These are phyloP conservation scores for Mythimna lalbum DNA, from an alignment of 2,888 invertebrate species.

Conservation along the genomic window DNA sequence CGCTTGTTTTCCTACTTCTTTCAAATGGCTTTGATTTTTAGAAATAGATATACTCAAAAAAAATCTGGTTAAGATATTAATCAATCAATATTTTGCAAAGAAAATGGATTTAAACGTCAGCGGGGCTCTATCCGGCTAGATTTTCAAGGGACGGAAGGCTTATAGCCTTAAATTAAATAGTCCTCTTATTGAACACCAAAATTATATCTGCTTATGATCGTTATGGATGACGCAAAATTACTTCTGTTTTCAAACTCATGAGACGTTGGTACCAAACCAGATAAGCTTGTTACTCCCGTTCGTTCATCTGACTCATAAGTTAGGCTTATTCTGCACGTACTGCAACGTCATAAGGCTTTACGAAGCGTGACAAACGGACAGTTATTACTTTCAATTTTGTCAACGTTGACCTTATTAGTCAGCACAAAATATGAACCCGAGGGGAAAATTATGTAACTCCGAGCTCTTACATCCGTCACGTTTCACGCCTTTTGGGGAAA, in stretches of 20 bases:
- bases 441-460: not conserved
- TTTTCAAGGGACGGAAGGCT: too few relatives aligned
- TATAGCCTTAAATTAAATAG: too few relatives aligned
- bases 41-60: too few relatives aligned
- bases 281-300: not conserved
- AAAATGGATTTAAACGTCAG: too few relatives aligned
- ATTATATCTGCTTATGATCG: too few relatives aligned
- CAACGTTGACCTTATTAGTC: constrained; percentile 13
- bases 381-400: constrained; percentile 27
- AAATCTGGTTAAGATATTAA: too few relatives aligned
- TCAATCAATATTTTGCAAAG: too few relatives aligned
- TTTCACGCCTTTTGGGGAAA: not conserved
- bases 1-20: too few relatives aligned
- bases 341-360: not conserved
- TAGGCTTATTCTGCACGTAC: not conserved
- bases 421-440: constrained; percentile 14
- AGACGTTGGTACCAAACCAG: too few relatives aligned
- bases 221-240: not conserved
- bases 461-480: constrained; percentile 21
- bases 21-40: too few relatives aligned
- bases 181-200: too few relatives aligned
- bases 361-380: constrained; percentile 16
- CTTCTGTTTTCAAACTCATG: not conserved
- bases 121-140: too few relatives aligned
- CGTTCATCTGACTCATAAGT: not conserved